Evolutionary conservation across 2,113 vertebrate species (phyloP).

Genomic region (Sylvia atricapilla): DNA sequence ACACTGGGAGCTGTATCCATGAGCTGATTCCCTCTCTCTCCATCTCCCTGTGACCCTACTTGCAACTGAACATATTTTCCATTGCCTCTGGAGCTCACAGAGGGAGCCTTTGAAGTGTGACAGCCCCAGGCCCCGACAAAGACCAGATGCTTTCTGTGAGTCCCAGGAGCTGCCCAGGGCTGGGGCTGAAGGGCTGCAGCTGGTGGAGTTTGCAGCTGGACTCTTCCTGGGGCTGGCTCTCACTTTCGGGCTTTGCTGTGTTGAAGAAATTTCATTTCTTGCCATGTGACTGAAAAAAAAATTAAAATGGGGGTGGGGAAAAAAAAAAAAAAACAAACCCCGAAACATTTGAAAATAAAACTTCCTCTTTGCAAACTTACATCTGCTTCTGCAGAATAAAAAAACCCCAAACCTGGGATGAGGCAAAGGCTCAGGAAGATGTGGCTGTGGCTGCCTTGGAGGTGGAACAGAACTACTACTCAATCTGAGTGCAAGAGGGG

Average conservation of each 20-base stretch:
- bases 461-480: neutral
- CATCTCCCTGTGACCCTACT: neutral
- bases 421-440: neutral
- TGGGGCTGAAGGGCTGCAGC: neutral
- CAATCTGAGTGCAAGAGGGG: neutral
- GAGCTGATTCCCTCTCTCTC: neutral
- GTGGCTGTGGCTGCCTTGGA: neutral
- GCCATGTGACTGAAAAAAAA: neutral
- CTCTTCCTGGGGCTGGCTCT: neutral
- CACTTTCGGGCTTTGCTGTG: neutral
- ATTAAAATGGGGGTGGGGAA: neutral
- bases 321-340: accelerated
- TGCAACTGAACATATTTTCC: conserved; percentile 20
- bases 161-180: conserved; percentile 1
- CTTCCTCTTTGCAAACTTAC: neutral
- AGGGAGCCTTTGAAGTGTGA: conserved; percentile 29
- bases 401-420: neutral
- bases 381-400: neutral
- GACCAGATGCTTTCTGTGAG: neutral
- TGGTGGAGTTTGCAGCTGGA: neutral
- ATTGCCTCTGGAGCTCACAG: neutral
- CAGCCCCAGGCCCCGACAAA: conserved; percentile 16
- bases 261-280: neutral
- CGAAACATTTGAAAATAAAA: neutral
- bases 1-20: neutral